These are phyloP conservation scores for Sardina pilchardus DNA, from an alignment of 2,113 vertebrate species.

Conservation along the genomic window DNA sequence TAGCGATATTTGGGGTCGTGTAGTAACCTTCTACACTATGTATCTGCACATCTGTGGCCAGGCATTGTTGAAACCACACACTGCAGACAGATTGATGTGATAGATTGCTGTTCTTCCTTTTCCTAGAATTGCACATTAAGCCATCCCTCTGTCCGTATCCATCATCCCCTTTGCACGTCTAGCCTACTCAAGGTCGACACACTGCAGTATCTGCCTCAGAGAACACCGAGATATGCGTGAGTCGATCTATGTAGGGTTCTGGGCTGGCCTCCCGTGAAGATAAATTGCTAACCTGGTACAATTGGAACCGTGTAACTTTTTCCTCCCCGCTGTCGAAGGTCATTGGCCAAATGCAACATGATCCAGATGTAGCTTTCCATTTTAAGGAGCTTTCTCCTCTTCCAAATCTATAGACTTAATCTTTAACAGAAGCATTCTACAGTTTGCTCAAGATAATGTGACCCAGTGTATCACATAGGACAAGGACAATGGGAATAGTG, in stretches of 20 bases:
- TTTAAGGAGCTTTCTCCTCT: slow-evolving; percentile 56
- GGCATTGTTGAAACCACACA: slow-evolving; percentile 9
- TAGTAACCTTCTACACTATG: not conserved
- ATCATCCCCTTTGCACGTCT: slow-evolving; percentile 13
- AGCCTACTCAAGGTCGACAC: not conserved
- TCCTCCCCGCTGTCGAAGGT: slow-evolving; percentile 49
- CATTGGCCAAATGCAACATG: slow-evolving; percentile 63
- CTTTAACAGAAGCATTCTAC: slow-evolving; percentile 49
- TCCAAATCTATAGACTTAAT: slow-evolving; percentile 45
- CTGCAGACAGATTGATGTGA: slow-evolving; percentile 2
- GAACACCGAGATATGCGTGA: not conserved
- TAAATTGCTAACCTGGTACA: slow-evolving; percentile 22
- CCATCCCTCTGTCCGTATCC: slow-evolving; percentile 3
- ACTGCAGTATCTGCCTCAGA: not conserved
- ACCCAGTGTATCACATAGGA: slow-evolving; percentile 39
- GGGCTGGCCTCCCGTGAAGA: slow-evolving; percentile 7
- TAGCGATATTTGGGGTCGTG: not conserved
- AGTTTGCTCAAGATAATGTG: slow-evolving; percentile 54
- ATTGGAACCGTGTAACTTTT: slow-evolving; percentile 41
- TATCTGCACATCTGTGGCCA: slow-evolving; percentile 10
- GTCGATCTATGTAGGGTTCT: not conserved
- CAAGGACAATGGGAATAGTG: not conserved
- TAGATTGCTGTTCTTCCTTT: not conserved
- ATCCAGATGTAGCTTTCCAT: slow-evolving; percentile 61
- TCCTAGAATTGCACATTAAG: not conserved